A percentile compares a stretch with the other conserved stretches of the same genome.
Evolutionary conservation across 2,113 vertebrate genomes (phyloP).

Genomic region (Camelus dromedarius): DNA sequence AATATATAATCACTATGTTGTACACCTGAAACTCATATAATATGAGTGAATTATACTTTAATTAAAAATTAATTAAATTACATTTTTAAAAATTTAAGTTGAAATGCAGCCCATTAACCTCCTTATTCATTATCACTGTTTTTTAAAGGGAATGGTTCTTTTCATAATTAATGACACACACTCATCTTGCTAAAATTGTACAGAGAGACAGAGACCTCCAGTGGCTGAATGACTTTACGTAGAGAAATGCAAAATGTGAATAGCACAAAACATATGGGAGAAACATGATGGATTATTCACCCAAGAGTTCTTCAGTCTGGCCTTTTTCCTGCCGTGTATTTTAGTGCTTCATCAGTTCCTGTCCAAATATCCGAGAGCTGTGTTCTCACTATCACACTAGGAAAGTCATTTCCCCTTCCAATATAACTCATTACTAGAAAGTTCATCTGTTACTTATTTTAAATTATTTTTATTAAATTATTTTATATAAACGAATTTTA

Average conservation of each 20-base stretch:
- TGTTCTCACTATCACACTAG: conserved; percentile 12
- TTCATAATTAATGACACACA: conserved; percentile 38
- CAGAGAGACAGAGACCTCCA: conserved; percentile 76
- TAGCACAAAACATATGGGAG: conserved; percentile 52
- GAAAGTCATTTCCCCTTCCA: conserved; percentile 27
- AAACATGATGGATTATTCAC: conserved; percentile 28
- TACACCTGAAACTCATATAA: neutral
- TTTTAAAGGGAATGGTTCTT: neutral
- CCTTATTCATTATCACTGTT: neutral
- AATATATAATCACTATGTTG: neutral
- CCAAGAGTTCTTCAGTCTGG: neutral
- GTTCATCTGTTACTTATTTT: neutral
- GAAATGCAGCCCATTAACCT: neutral
- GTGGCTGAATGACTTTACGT: conserved; percentile 64
- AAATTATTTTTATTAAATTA: conserved; percentile 14
- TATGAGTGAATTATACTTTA: neutral
- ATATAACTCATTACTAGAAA: conserved; percentile 35
- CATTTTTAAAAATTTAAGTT: neutral
- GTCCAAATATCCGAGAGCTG: neutral
- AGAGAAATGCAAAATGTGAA: conserved; percentile 22
- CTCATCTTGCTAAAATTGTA: conserved; percentile 31
- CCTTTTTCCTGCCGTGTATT: conserved; percentile 32
- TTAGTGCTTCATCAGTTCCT: conserved; percentile 33
- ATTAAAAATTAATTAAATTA: neutral
- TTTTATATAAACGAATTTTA: neutral